phyloP scores from a whole-genome alignment of 2,797 vertebrate genomes.

The Typhlichthys eigenmanni region DNA sequence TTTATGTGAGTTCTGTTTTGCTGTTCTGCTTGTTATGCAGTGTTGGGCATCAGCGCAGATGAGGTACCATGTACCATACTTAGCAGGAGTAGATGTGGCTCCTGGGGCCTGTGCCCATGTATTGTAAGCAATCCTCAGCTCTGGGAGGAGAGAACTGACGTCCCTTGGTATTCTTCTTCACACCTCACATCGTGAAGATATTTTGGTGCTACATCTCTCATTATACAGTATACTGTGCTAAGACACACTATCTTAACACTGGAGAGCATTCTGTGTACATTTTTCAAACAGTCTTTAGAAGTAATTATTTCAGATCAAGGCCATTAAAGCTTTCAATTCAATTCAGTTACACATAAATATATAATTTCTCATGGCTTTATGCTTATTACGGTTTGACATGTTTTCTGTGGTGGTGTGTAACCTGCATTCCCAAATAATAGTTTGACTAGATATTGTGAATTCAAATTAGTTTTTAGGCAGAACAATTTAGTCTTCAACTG shows the following conservation, averaged over 20 bases:
- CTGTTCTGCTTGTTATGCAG: conserved; percentile 5
- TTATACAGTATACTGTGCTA: conserved; percentile 6
- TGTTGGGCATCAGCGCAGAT: neutral
- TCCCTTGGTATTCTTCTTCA: neutral
- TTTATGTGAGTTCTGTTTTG: conserved; percentile 1
- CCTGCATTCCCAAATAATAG: no score
- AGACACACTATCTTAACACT: conserved; percentile 30
- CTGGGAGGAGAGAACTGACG: conserved; percentile 18
- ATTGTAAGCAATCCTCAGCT: conserved; percentile 38
- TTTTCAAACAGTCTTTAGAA: conserved; percentile 17
- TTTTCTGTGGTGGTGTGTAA: no score
- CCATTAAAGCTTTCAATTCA: neutral
- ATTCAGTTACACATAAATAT: neutral
- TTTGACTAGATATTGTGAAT: no score
- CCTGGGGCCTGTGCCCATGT: conserved; percentile 25
- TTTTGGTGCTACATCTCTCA: conserved; percentile 39
- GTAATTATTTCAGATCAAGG: neutral
- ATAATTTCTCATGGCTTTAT: neutral
- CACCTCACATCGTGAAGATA: conserved; percentile 27
- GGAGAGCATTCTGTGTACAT: neutral
- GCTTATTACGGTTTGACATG: no score
- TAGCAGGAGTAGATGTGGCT: conserved; percentile 13
- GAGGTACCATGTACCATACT: conserved; percentile 2
- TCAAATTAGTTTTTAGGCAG: no score
- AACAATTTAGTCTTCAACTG: neutral